Evolutionary conservation across 1,140 invertebrate species (phyloP).

Genomic region (Thaumatotibia leucotreta): DNA sequence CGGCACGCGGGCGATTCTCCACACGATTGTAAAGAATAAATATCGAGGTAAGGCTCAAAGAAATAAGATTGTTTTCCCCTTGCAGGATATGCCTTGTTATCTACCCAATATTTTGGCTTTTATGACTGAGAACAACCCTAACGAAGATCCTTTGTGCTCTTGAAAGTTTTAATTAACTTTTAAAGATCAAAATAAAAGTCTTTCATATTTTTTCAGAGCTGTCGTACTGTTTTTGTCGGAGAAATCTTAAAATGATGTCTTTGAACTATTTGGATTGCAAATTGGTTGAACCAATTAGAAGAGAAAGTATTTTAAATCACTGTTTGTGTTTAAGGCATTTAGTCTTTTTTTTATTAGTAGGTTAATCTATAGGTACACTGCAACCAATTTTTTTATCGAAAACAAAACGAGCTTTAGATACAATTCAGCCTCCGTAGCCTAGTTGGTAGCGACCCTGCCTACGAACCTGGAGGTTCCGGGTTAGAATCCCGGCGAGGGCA

Average conservation of each 20-base stretch:
- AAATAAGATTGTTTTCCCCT: neutral
- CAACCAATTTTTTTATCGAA: too few species aligned
- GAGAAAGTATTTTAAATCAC: neutral
- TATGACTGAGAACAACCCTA: constrained; percentile 11
- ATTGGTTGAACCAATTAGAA: neutral
- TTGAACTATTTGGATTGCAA: neutral
- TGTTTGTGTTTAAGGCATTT: neutral
- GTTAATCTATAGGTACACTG: too few species aligned
- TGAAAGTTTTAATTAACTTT: constrained; percentile 12
- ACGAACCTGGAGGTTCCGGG: too few species aligned
- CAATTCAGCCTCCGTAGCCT: too few species aligned
- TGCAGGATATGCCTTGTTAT: neutral
- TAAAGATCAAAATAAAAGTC: constrained; percentile 14
- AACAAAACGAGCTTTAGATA: too few species aligned
- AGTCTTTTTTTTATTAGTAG: too few species aligned
- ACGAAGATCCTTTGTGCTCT: constrained; percentile 1
- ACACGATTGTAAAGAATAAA: neutral
- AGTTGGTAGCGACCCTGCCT: too few species aligned
- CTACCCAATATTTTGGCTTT: constrained; percentile 1
- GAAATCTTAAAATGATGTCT: neutral
- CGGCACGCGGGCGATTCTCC: neutral
- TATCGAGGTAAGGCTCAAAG: neutral
- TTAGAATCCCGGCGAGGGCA: too few species aligned
- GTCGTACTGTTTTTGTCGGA: neutral
- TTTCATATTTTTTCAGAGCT: constrained; percentile 1